Base-by-base conservation (phyloP, 2,113 vertebrate species). In the Platysternon megacephalum region DNA sequence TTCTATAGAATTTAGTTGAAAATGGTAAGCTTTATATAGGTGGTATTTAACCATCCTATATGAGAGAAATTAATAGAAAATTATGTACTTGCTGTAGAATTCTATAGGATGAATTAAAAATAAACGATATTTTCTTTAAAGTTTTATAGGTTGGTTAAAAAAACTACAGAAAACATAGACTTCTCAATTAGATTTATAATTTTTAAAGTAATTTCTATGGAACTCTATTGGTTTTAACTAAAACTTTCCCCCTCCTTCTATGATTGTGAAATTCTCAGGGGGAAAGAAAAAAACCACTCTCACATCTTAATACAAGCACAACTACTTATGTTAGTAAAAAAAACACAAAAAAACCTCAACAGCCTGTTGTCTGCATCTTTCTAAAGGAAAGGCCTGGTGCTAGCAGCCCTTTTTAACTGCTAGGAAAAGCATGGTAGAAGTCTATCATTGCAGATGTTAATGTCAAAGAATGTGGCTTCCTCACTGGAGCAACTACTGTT, bases 141-240 rank as follows among this genome's bases (percentile, higher is more conserved):
- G 6, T 44, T 13, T 80, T n/a, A 21, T 32, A 8, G 19, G 2
- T 13, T 84, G 53, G 8, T n/a, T 83, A 79, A 21, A 0, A 52
- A 1, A 11, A 22, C 32, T 6, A 65, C 1, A 93, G 90, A 81
- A 21, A 80, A 61, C 7, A 49, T 16, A 0, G 0, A 72, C 9
- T 86, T 93, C 96, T 82, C 46, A 48, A 1, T 7, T 53, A 53
- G 1, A 79, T 68, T 68, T 88, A 49, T 2, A 5, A 0, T 26
- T 91, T 19, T 24, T 80, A 26, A 9, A 55, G 2, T 22, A 29
- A 61, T 55, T 87, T 91, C 2, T 42, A 3, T 35, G 52, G 72
- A 83, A 68, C 9, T 52, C 17, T 22, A 2, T 61, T 79, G 1
- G 22, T 90, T 79, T 68, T 12, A 19, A 56, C 26, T 29, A 56